Evolutionary conservation across 2,797 vertebrate species (phyloP).

Genomic region (Salarias fasciatus): DNA sequence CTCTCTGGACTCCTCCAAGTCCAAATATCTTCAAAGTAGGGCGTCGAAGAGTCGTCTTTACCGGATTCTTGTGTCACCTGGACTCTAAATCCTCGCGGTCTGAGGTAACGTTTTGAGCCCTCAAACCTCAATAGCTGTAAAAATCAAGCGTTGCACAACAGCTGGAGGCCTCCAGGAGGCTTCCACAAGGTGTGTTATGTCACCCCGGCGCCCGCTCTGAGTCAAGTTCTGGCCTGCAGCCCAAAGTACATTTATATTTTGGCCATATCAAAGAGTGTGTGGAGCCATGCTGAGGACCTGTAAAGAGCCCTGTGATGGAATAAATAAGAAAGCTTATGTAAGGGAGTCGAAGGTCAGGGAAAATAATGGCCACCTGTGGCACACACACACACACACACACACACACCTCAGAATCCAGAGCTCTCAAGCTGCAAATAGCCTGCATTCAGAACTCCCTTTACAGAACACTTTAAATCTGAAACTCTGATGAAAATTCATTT

Average conservation of each 20-base stretch:
- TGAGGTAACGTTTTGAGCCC: background rate
- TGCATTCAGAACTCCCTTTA: background rate
- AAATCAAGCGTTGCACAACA: slow-evolving; percentile 11
- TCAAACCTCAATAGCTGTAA: background rate
- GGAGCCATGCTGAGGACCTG: background rate
- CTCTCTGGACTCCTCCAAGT: background rate
- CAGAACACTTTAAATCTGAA: no score
- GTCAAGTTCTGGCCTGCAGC: slow-evolving; percentile 18
- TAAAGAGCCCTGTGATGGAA: slow-evolving; percentile 15
- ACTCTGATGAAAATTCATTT: no score
- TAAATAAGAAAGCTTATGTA: slow-evolving; percentile 45
- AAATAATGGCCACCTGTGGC: slow-evolving; percentile 33
- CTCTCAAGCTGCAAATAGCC: no score
- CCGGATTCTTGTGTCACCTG: background rate
- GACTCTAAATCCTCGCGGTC: background rate
- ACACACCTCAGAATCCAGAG: background rate
- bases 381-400: slow-evolving; percentile 12
- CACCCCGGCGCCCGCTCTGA: slow-evolving; percentile 14
- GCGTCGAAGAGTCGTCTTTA: background rate
- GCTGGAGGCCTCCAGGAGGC: background rate
- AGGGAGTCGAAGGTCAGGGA: slow-evolving; percentile 27
- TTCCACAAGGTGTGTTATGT: background rate
- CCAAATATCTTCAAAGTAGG: background rate
- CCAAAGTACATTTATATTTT: slow-evolving; percentile 24
- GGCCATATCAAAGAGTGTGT: slow-evolving; percentile 26